Conservation (phyloP, 2,888 invertebrate genomes). For the Lasius fuliginosus region DNA sequence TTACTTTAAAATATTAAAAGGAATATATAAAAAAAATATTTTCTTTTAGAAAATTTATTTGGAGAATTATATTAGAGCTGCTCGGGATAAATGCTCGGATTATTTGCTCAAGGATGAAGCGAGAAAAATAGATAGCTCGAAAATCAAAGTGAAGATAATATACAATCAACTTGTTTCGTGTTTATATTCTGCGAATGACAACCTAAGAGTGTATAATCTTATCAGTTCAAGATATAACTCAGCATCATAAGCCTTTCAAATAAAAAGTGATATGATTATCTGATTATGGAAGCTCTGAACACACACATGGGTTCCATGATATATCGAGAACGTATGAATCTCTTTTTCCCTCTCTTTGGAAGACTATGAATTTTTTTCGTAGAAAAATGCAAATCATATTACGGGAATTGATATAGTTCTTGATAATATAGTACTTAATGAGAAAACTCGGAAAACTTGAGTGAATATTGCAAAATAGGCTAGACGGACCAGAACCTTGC, state of each 20-base stretch:
- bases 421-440: not conserved
- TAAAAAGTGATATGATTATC: not conserved
- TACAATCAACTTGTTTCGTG: not conserved
- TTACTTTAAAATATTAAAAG: not conserved
- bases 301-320: not conserved
- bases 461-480: not conserved
- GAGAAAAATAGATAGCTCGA: not conserved
- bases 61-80: not conserved
- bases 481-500: slow-evolving; percentile 12
- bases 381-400: not conserved
- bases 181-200: slow-evolving; percentile 13
- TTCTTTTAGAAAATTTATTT: slow-evolving; percentile 12
- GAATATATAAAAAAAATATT: not conserved
- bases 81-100: not conserved
- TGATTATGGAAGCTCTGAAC: not conserved
- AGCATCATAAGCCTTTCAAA: slow-evolving; percentile 5
- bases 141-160: not conserved
- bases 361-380: not conserved
- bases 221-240: not conserved
- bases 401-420: not conserved
- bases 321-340: not conserved
- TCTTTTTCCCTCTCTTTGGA: not conserved
- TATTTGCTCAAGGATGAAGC: not conserved
- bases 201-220: not conserved
- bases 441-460: not conserved